A percentile compares a stretch with the other conserved stretches of the same genome.
phyloP scores from a whole-genome alignment of 1,140 invertebrate species.

The Aplysia californica region DNA sequence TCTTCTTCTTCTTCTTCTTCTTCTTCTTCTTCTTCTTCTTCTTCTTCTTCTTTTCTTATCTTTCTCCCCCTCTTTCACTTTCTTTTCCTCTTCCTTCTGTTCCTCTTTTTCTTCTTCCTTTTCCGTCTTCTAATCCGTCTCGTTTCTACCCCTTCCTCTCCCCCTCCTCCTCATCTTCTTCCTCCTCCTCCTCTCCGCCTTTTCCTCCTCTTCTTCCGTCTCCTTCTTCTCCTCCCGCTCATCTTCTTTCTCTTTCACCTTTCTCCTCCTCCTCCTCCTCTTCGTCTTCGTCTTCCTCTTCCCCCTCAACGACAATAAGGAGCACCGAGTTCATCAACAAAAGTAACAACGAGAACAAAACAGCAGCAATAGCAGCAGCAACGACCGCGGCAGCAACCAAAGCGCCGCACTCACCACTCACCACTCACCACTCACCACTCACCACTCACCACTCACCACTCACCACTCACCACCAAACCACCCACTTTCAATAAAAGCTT shows the following conservation, averaged over 20 bases:
- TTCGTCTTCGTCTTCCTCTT: too few species aligned
- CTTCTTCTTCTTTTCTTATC: not conserved
- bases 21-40: not conserved
- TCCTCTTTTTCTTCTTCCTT: not conserved
- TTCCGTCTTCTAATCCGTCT: not conserved
- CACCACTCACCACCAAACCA: too few species aligned
- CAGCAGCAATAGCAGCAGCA: too few species aligned
- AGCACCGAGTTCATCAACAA: too few species aligned
- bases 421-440: too few species aligned
- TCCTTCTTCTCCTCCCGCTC: not conserved
- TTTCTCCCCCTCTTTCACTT: not conserved
- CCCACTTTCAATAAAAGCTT: too few species aligned
- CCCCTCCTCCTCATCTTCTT: slow-evolving; percentile 17
- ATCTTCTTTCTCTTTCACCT: not conserved
- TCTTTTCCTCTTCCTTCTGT: too few species aligned
- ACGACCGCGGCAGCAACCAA: too few species aligned
- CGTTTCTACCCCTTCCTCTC: not conserved
- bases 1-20: not conserved
- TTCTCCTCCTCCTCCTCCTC: not conserved
- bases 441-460: too few species aligned
- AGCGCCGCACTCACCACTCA: too few species aligned
- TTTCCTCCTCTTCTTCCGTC: not conserved
- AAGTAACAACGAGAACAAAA: too few species aligned
- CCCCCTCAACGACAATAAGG: too few species aligned
- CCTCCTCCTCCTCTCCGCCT: slow-evolving; percentile 17